Base-by-base conservation (phyloP, 2,113 vertebrate species). In the Scartelaos histophorus region DNA sequence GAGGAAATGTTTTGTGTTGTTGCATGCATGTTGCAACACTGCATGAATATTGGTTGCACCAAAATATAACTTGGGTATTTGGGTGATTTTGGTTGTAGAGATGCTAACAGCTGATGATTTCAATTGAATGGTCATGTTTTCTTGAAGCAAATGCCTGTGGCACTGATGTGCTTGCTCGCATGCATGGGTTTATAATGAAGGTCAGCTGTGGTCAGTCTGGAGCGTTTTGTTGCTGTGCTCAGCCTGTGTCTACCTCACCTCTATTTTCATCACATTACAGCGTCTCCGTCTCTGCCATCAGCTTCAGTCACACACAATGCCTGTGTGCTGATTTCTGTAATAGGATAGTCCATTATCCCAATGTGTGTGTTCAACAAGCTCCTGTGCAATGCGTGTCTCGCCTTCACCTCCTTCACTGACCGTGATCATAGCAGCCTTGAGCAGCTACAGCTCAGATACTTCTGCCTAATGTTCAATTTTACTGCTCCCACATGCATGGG, bases 341-440 rank as follows among this genome's bases (percentile, higher is more conserved):
- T 79, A 77, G 71, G 75, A 69, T 66, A 71, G 74, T 85, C 81
- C 74, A 88, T 88, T 85, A 77, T 80, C 79, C 51, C 47, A 25
- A 74, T 68, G 68, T 77, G 69, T 81, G 67, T 81, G 74, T 76
- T 82, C 73, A 80, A 76, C 47, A 19, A 5, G 29, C 80, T 71
- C 75, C 35, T 7, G 2, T 66, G 66, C 67, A 7, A 21, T 54
- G 66, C 54, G 62, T 38, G 69, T 58, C 72, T 75, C 19, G 15
- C 68, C 75, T 71, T 84, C 76, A 72, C 66, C 67, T 78, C 0
- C n/a, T 0, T n/a, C 47, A 7, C 67, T 70, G 74, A 45, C 45
- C 67, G 66, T 73, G 75, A 85, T 77, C 60, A 24, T 29, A 65
- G 22, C 56, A 71, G 71, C 73, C 46, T 66, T 67, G 68, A 71